A percentile compares a stretch with the other conserved stretches of the same genome.
These are phyloP conservation scores for Thyatira batis DNA, from an alignment of 2,888 invertebrate species.

Conservation along the genomic window DNA sequence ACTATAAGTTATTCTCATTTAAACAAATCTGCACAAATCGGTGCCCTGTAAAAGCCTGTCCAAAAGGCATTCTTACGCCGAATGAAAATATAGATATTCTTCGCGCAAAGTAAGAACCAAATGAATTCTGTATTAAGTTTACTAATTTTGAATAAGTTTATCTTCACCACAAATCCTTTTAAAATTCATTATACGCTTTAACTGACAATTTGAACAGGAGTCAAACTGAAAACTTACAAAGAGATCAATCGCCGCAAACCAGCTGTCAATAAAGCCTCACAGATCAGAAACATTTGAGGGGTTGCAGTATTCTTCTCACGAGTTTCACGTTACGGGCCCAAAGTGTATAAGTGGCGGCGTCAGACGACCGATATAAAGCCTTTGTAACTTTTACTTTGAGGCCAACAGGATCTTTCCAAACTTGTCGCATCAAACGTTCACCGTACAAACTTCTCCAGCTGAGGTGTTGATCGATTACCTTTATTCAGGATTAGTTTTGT, in stretches of 20 bases:
- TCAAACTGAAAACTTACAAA: conserved; percentile 24
- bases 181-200: not conserved
- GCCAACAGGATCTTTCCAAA: conserved; percentile 40
- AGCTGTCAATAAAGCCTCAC: conserved; percentile 34
- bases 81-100: too few species aligned
- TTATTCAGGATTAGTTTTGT: conserved; percentile 37
- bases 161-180: not conserved
- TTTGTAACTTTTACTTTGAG: conserved; percentile 47
- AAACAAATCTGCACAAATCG: too few species aligned
- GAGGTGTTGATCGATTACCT: conserved; percentile 48
- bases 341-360: conserved; percentile 42
- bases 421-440: conserved; percentile 39
- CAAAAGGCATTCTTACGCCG: too few species aligned
- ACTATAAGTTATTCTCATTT: too few species aligned
- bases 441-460: conserved; percentile 29
- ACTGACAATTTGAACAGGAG: not conserved
- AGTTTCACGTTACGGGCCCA: conserved; percentile 47
- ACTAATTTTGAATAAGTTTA: not conserved
- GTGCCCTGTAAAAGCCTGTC: too few species aligned
- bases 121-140: too few species aligned
- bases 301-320: conserved; percentile 54
- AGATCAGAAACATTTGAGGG: conserved; percentile 37
- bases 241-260: conserved; percentile 35
- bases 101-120: too few species aligned
- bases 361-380: conserved; percentile 31